Percentiles rank a stretch among this genome's conserved stretches.
phyloP scores from a whole-genome alignment of 2,797 vertebrate species.

The Mormyrus proboscirostris region DNA sequence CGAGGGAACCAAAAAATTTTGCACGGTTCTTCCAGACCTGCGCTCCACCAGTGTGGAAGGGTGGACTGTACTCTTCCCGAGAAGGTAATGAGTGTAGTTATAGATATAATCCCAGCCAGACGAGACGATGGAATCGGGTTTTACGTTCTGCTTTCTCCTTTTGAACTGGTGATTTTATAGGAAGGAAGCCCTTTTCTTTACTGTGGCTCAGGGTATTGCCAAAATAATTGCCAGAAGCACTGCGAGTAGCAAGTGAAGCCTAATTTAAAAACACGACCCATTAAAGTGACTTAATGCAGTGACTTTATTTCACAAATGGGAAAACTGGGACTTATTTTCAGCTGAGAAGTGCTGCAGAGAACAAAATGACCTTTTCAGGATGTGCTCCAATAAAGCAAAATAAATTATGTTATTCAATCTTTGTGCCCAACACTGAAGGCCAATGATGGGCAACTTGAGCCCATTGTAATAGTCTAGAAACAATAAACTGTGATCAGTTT shows the following conservation, averaged over 20 bases:
- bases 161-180: not conserved
- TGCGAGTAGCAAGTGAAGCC: not conserved
- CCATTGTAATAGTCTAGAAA: not conserved
- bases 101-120: not conserved
- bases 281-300: not conserved
- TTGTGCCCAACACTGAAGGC: not conserved
- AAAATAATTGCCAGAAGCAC: not conserved
- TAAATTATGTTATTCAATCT: not conserved
- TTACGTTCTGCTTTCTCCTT: not conserved
- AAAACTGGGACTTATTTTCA: not conserved
- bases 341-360: not conserved
- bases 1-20: not conserved
- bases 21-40: not conserved
- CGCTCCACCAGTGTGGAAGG: not conserved
- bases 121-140: not conserved
- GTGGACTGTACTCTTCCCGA: not conserved
- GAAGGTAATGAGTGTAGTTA: not conserved
- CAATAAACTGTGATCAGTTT: slow-evolving; percentile 1
- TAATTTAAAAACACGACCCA: not conserved
- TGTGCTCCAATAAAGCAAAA: not conserved
- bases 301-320: not conserved
- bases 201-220: not conserved
- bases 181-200: not conserved
- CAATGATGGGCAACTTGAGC: not conserved
- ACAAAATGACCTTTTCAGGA: not conserved